Conservation (phyloP, 2,888 invertebrate species). For the Eutolmus rufibarbis region DNA sequence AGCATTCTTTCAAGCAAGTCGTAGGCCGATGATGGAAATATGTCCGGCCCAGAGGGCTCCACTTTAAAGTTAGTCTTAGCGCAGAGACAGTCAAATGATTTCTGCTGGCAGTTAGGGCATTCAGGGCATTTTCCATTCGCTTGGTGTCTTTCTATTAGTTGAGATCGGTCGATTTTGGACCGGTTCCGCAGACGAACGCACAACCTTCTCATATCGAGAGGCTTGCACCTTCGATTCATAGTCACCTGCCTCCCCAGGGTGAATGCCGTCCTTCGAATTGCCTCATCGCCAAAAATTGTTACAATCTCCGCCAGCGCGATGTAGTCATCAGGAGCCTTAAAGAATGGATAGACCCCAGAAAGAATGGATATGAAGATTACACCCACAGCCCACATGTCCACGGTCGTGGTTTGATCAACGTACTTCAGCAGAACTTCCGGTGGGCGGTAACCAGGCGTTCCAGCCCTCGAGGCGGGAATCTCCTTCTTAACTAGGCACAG, state of each 20-base stretch:
- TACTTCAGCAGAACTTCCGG: constrained; percentile 85
- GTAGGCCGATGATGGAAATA: constrained; percentile 76
- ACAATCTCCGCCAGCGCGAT: constrained; percentile 84
- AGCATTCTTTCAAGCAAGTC: constrained; percentile 75
- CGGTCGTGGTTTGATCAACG: constrained; percentile 80
- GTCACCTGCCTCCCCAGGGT: constrained; percentile 69
- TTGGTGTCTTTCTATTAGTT: constrained; percentile 55
- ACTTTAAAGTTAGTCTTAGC: constrained; percentile 54
- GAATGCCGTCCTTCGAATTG: constrained; percentile 72
- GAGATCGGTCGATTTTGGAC: constrained; percentile 55
- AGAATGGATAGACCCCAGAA: constrained; percentile 83
- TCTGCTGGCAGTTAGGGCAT: constrained; percentile 62
- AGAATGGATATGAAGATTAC: constrained; percentile 82
- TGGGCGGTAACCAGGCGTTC: constrained; percentile 88
- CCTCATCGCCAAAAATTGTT: constrained; percentile 76
- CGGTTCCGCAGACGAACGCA: constrained; percentile 63
- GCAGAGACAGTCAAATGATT: constrained; percentile 61
- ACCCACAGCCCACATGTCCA: constrained; percentile 90
- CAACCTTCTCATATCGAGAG: constrained; percentile 63
- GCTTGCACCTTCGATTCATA: constrained; percentile 64
- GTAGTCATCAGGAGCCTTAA: constrained; percentile 80
- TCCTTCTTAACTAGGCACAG: constrained; percentile 71
- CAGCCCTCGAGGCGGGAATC: constrained; percentile 80
- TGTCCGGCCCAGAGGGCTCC: constrained; percentile 57
- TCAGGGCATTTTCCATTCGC: constrained; percentile 54